Evolutionary conservation across 2,888 invertebrate species (phyloP), one percentile per base, ranked within the genome.

Genomic region (Smittia aterrima): DNA sequence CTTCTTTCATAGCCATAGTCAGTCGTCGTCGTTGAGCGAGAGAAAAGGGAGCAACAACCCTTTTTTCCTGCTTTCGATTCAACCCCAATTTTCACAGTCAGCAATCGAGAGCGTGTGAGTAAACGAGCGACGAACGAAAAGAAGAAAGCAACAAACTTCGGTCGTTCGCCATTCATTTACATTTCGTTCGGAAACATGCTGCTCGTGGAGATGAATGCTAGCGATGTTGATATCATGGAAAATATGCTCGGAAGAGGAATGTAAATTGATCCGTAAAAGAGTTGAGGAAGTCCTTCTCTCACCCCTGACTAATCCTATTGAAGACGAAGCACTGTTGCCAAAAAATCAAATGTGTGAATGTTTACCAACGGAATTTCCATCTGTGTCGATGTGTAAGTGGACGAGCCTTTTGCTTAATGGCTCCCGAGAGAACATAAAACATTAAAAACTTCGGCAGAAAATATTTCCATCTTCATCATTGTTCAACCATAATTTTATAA

Each of bases 1-100:
- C 38, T 38, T 4, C 38, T 38, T 38, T 38, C n/a, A n/a, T n/a
- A n/a, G 38, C 38, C 4, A 38, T 9, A 9, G 7, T 66, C 13
- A 18, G 66, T 16, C 27, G 24, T 64, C 40, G 13, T 20, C 20
- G 11, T 38, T 32, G 38, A 66, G 38, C 13, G 20, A 11, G 13
- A 13, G n/a, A 53, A 53, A 53, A 66, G 66, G 66, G 66, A 66
- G 66, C 66, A 66, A 66, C 32, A 66, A 66, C 66, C 66, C 66
- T 66, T 38, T 66, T 64, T 66, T 66, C 66, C 38, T 66, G 66
- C n/a, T 16, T 66, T 66, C 66, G 20, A 40, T 66, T 66, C 66
- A 66, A 66, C 66, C 66, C 66, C 66, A 66, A 66, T 66, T 66
- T 66, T 66, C 20, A 38, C 38, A 4, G 38, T 38, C 38, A 9